A percentile compares a stretch with the other conserved stretches of the same genome.
phyloP scores from a whole-genome alignment of 2,113 vertebrate species.

The Sebastes schlegelii region DNA sequence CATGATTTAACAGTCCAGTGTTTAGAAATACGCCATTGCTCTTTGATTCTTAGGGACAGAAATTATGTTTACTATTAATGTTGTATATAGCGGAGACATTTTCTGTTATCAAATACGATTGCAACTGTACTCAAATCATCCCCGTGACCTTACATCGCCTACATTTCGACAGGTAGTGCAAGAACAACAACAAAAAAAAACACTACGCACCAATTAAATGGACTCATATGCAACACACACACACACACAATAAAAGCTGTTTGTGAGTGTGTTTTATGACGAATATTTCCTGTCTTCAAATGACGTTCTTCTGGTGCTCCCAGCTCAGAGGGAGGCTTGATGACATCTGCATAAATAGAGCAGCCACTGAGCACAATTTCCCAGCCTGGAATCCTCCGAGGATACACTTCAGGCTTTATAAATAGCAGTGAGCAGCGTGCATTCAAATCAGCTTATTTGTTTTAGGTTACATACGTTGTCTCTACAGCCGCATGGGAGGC shows the following conservation, averaged over 20 bases:
- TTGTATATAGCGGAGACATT: not conserved
- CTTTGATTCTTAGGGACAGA: not conserved
- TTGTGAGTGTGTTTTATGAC: constrained; percentile 20
- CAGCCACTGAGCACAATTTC: constrained; percentile 46
- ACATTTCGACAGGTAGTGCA: not conserved
- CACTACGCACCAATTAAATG: not conserved
- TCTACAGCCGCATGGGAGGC: not conserved
- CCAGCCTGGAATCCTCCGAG: constrained; percentile 41
- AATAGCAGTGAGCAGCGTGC: constrained; percentile 42
- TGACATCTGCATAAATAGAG: constrained; percentile 69
- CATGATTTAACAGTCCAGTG: not conserved
- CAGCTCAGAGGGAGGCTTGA: constrained; percentile 49
- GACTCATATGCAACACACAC: too few relatives aligned
- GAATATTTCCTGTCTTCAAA: constrained; percentile 33
- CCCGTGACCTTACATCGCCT: not conserved
- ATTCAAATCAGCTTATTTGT: constrained; percentile 63
- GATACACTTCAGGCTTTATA: constrained; percentile 41
- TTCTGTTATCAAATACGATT: not conserved
- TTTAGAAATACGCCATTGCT: not conserved
- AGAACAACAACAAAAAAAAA: not conserved
- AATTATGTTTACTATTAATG: not conserved
- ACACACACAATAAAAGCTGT: not conserved
- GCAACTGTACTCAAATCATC: constrained; percentile 14
- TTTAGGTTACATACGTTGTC: constrained; percentile 18
- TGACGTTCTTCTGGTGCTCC: constrained; percentile 48